Conservation (phyloP, 2,888 invertebrate species). For the Eupithecia vulgata region DNA sequence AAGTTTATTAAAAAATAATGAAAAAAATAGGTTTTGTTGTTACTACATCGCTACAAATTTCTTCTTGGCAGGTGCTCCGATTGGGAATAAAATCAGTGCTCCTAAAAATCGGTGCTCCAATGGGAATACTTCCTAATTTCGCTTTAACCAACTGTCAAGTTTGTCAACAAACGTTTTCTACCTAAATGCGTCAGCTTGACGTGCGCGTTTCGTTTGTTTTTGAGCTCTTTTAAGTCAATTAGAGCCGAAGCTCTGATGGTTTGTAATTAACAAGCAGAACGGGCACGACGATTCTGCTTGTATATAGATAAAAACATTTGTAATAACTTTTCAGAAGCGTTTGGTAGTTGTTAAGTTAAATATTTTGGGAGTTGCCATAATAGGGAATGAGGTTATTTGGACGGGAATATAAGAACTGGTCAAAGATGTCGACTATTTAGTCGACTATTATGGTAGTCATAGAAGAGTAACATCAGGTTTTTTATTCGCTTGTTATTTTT, state of each 20-base stretch:
- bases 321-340: slow-evolving; percentile 3
- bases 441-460: no score
- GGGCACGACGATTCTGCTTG: slow-evolving; percentile 13
- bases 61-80: no score
- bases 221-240: slow-evolving; percentile 68
- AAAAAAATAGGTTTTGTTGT: no score
- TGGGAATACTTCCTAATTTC: neutral
- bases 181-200: slow-evolving; percentile 54
- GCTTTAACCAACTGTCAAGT: neutral
- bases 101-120: no score
- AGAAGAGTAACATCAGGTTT: no score
- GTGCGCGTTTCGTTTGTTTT: slow-evolving; percentile 61
- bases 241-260: slow-evolving; percentile 47
- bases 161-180: slow-evolving; percentile 8
- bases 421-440: neutral
- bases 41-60: no score
- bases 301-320: slow-evolving; percentile 3
- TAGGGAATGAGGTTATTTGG: neutral
- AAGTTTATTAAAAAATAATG: no score
- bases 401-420: neutral
- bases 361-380: neutral
- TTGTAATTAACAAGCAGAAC: slow-evolving; percentile 37
- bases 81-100: no score
- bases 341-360: neutral
- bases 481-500: no score